phyloP scores from a whole-genome alignment of 2,113 vertebrate species.

The Xenus cinereus region DNA sequence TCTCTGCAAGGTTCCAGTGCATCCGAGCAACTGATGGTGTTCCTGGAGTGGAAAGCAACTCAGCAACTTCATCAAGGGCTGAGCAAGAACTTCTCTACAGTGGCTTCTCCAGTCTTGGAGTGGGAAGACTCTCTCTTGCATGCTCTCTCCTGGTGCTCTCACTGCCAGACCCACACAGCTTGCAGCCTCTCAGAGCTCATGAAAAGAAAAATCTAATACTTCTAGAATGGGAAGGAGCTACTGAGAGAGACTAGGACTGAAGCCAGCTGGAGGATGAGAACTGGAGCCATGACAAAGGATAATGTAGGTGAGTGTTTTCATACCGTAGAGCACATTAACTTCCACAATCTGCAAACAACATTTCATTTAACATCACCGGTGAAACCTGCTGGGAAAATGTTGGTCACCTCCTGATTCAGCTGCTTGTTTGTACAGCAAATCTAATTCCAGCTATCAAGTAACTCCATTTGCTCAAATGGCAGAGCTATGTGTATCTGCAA shows the following conservation, averaged over 20 bases:
- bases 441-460: not conserved
- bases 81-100: not conserved
- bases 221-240: not conserved
- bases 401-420: not conserved
- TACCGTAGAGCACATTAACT: not conserved
- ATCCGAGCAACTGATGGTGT: not conserved
- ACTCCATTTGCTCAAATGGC: not conserved
- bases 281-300: not conserved
- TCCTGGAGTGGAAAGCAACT: not conserved
- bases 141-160: not conserved
- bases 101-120: fast-evolving
- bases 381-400: not conserved
- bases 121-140: not conserved
- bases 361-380: not conserved
- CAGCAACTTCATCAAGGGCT: not conserved
- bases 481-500: not conserved
- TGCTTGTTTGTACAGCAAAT: not conserved
- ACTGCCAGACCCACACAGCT: not conserved
- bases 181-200: not conserved
- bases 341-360: not conserved
- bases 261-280: not conserved
- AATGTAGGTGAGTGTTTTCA: not conserved
- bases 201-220: not conserved
- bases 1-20: not conserved
- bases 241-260: not conserved